Evolutionary conservation across 2,113 vertebrate genomes (phyloP), one percentile per base, ranked within the genome.

Genomic region (Phoxinus phoxinus): DNA sequence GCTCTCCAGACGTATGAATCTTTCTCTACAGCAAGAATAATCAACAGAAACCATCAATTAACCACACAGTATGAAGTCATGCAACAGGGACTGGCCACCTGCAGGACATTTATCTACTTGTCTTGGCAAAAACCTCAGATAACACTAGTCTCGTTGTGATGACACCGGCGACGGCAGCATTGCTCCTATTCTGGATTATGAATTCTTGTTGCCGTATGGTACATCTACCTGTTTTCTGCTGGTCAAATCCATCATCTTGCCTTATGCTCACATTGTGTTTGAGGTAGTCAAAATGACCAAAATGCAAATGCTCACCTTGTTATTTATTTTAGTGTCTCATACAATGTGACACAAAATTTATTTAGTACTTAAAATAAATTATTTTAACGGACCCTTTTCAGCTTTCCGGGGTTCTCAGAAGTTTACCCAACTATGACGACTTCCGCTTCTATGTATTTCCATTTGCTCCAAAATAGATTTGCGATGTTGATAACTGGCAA

Each of bases 41-140:
- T 69, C 80, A 27, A 81, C 80, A 69, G 80, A 51, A 82, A 69
- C 27, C 78, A 63, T 46, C 4, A 56, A 85, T 72, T 80, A 71
- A 44, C 65, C 32, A 35, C 32, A 51, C 76, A 30, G 63, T 30
- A 51, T 37, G 77, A 35, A 81, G 78, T 58, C n/a, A 21, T 67
- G 74, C 72, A 77, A 78, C 37, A 9, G 8, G 27, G 21, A 23
- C 30, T 46, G 41, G 21, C 37, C 35, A 58, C 81, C 75, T 81
- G 61, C 63, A 9, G 30, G 61, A 85, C 15, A 69, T 53, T 78
- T 85, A 78, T 85, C 83, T 37, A 7, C 30, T 65, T 53, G 76
- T 58, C 53, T 25, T 13, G n/a, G n/a, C 37, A 25, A 80, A 58
- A 80, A 48, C 37, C 35, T 61, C 58, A 17, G 77, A 80, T 63